Evolutionary conservation across 2,113 vertebrate genomes (phyloP), one percentile per base, ranked within the genome.

Genomic region (Elaphurus davidianus): DNA sequence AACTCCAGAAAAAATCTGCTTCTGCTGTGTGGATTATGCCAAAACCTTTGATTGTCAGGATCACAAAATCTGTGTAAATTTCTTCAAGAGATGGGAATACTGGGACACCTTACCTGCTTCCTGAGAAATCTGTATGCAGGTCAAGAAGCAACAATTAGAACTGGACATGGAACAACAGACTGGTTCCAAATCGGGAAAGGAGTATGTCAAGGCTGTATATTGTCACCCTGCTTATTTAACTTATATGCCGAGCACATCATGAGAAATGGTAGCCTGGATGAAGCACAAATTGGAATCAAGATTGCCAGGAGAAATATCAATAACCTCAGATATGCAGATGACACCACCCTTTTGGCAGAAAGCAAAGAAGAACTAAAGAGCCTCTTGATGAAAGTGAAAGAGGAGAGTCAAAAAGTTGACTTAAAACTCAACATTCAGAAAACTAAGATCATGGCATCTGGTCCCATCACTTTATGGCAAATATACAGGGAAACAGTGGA

Each of bases 21-120:
- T n/a, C 30, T 64, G 30, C 62, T 64, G 17, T 64, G 19, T n/a
- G 33, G 62, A 64, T 7, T 64, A n/a, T 64, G 62, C 33, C 33
- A n/a, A 64, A 64, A 16, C 33, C 33, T n/a, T n/a, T 19, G 7
- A 64, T 30, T 64, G 33, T n/a, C 0, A 0, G 62, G 30, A 64
- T 64, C 3, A 64, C 16, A 64, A n/a, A 50, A 50, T 50, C 12
- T 50, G 12, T 33, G 33, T 33, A 64, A 64, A n/a, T 9, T 64
- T n/a, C 54, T 64, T n/a, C 15, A 64, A 64, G 62, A 64, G 15
- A 8, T n/a, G 7, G 15, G 62, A n/a, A 64, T 64, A 64, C 15
- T 30, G 33, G 62, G n/a, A 33, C 33, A n/a, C 33, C 33, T 64
- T n/a, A n/a, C 7, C 62, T n/a, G 33, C 3, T 16, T 64, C 16